Percentiles rank a stretch among this genome's conserved stretches.
Evolutionary conservation across 1,140 invertebrate species (phyloP).

Genomic region (Sitobion miscanthi): DNA sequence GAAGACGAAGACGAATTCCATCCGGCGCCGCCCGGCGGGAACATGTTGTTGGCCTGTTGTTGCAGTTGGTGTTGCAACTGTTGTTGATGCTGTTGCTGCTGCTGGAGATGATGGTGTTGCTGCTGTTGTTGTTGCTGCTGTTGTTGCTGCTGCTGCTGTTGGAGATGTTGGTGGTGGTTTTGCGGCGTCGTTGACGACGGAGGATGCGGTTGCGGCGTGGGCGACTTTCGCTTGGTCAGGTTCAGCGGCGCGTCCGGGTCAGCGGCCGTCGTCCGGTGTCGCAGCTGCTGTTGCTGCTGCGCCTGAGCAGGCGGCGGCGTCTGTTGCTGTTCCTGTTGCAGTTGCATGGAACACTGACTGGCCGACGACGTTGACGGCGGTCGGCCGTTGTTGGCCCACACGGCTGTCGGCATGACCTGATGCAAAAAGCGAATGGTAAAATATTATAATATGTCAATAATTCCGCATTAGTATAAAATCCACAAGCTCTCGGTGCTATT

Average conservation of each 20-base stretch:
- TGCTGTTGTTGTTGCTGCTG: conserved; percentile 57
- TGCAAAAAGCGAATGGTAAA: neutral
- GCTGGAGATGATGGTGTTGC: conserved; percentile 60
- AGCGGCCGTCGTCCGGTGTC: conserved; percentile 63
- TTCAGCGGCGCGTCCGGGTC: conserved; percentile 85
- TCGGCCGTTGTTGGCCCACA: conserved; percentile 35
- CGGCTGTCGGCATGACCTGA: conserved; percentile 47
- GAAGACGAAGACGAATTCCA: conserved; percentile 50
- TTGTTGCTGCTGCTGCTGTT: conserved; percentile 59
- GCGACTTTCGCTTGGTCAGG: conserved; percentile 83
- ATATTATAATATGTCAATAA: neutral
- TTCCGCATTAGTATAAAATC: neutral
- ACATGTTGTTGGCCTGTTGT: conserved; percentile 25
- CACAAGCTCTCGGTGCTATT: too few species aligned
- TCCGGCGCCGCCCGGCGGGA: neutral
- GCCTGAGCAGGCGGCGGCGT: conserved; percentile 64
- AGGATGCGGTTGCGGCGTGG: conserved; percentile 63
- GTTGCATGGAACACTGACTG: conserved; percentile 52
- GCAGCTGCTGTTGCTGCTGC: conserved; percentile 64
- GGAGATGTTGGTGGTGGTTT: conserved; percentile 61
- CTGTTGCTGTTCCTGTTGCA: conserved; percentile 62
- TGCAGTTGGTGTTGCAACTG: conserved; percentile 56
- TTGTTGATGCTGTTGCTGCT: conserved; percentile 49
- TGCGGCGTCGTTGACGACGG: conserved; percentile 62
- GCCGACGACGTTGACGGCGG: conserved; percentile 55